phyloP scores from a whole-genome alignment of 2,113 vertebrate genomes.

The Rhea pennata region DNA sequence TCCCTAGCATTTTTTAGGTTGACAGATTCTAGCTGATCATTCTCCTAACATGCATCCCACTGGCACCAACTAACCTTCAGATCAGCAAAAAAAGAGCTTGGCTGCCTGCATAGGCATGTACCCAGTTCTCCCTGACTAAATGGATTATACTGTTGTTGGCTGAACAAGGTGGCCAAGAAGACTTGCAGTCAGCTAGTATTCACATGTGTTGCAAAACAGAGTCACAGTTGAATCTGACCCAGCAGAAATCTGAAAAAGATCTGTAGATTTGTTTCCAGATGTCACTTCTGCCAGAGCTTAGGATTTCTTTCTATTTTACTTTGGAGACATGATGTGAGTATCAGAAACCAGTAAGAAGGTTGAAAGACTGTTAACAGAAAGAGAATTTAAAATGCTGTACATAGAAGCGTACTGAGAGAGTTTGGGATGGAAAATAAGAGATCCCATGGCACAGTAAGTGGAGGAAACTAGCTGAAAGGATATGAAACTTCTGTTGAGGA shows the following conservation, averaged over 20 bases:
- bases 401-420: neutral
- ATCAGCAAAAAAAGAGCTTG: slow-evolving; percentile 7
- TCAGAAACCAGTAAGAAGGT: neutral
- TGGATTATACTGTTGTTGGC: neutral
- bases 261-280: neutral
- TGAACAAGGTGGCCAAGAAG: neutral
- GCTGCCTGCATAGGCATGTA: neutral
- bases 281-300: neutral
- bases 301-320: neutral
- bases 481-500: neutral
- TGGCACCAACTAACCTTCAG: neutral
- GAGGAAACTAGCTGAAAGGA: neutral
- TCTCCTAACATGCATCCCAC: neutral
- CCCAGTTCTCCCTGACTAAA: neutral
- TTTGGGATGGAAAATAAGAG: neutral
- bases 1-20: neutral
- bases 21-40: neutral
- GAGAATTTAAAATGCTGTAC: neutral
- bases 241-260: neutral
- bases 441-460: neutral
- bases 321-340: neutral
- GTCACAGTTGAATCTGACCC: neutral
- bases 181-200: neutral
- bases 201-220: neutral
- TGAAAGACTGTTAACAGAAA: neutral